Percentiles rank a stretch among this genome's conserved stretches.
phyloP scores from a whole-genome alignment of 2,113 vertebrate species.

The Dascyllus trimaculatus region DNA sequence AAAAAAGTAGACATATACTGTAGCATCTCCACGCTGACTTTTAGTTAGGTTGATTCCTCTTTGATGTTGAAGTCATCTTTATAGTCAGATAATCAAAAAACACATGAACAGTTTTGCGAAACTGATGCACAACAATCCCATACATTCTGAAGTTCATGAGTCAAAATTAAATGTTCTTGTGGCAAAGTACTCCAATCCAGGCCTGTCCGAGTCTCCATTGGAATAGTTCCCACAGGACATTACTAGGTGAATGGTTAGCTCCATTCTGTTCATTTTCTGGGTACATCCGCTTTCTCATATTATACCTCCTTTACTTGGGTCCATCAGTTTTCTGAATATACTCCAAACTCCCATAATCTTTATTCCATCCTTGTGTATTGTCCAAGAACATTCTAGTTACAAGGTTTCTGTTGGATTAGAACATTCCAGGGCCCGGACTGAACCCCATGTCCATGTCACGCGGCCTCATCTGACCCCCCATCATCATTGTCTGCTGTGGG shows the following conservation, averaged over 20 bases:
- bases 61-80: conserved; percentile 78
- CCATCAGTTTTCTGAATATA: conserved; percentile 59
- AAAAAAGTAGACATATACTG: conserved; percentile 82
- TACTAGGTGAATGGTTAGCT: conserved; percentile 50
- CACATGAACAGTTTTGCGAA: conserved; percentile 78
- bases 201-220: conserved; percentile 62
- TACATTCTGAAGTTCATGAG: conserved; percentile 84
- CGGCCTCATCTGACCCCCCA: conserved; percentile 97
- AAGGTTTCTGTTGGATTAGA: conserved; percentile 85
- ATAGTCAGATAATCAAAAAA: conserved; percentile 81
- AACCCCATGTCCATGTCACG: conserved; percentile 98
- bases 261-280: conserved; percentile 57
- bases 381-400: conserved; percentile 98
- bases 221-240: conserved; percentile 73
- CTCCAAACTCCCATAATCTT: conserved; percentile 39
- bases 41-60: conserved; percentile 75
- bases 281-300: conserved; percentile 51
- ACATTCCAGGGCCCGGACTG: conserved; percentile 96
- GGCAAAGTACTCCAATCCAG: conserved; percentile 74
- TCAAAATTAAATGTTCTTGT: conserved; percentile 80
- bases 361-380: conserved; percentile 82
- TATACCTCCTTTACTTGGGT: conserved; percentile 74
- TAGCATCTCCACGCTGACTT: conserved; percentile 79
- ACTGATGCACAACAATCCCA: conserved; percentile 82
- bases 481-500: conserved; percentile 99